Evolutionary conservation across 2,888 invertebrate genomes (phyloP).

Genomic region (Hetaerina titia): DNA sequence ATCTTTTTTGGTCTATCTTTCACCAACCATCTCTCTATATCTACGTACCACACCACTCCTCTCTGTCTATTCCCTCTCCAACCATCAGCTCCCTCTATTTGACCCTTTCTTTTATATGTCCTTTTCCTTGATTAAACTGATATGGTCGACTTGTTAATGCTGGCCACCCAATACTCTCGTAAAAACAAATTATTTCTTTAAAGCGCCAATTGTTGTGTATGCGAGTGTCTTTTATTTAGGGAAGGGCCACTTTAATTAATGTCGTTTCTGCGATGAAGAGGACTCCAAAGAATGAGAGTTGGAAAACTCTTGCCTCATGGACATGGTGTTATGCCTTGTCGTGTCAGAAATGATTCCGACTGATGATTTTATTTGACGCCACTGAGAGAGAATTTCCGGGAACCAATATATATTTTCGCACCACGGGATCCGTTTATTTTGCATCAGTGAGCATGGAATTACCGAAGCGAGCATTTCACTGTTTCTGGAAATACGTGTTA

Average conservation of each 20-base stretch:
- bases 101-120: too few relatives aligned
- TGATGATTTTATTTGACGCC: constrained; percentile 15
- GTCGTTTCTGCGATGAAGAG: background rate
- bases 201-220: background rate
- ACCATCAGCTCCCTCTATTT: background rate
- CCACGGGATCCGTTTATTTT: background rate
- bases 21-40: background rate
- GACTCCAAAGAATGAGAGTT: background rate
- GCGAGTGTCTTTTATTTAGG: background rate
- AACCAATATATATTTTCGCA: background rate
- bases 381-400: background rate
- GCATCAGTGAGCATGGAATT: background rate
- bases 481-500: background rate
- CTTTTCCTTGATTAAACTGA: background rate
- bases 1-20: background rate
- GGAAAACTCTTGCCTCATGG: background rate
- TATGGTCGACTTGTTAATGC: background rate
- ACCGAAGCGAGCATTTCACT: background rate
- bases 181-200: constrained; percentile 22
- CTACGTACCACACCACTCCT: background rate
- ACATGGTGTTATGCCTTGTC: background rate
- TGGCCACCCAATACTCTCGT: constrained; percentile 11
- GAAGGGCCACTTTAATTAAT: background rate
- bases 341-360: background rate
- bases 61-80: background rate